Base-by-base conservation (phyloP, 2,797 vertebrate genomes). In the Apogon talboti region DNA sequence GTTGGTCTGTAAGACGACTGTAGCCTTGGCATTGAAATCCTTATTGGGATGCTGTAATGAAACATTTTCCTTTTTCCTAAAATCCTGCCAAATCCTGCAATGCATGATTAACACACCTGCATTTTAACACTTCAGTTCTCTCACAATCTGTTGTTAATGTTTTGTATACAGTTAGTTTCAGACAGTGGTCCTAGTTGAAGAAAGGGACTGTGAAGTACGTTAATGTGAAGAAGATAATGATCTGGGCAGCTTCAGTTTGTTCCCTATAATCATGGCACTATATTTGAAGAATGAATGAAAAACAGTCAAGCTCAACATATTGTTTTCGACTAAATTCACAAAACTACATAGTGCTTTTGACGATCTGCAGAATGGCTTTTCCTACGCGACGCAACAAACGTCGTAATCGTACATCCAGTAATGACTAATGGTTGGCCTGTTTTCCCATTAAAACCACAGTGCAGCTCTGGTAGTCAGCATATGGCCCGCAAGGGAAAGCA, bases 21-120 rank as follows among this genome's bases (percentile, higher is more conserved):
- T 89, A 90, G 86, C 90, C 85, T 89, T 87, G 76, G 71, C 74
- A 78, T 77, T 77, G 53, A 86, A 76, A 49, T 88, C 75, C 52
- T 68, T 14, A 63, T 67, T 40, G 42, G 73, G 78, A 87, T 79
- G 71, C 85, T 82, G 75, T 77, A 78, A 87, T 69, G 49, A 80
- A 75, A 69, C 47, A 24, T 75, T 74, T 67, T 79, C 40, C 68
- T 82, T 78, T 74, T 78, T 74, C 54, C 83, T 75, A 55, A 84
- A 65, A 66, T 89, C 74, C 88, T 88, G 84, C 87, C 86, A 91
- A 91, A 84, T 87, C 74, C 66, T 71, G 76, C 80, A 59, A 61
- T 65, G 89, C 88, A 83, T 76, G 72, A 78, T 85, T 85, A 74
- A 76, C 59, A 86, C 74, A 85, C 70, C 74, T 76, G 68, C 61